Evolutionary conservation across 2,113 vertebrate species (phyloP).

Genomic region (Scomber japonicus): DNA sequence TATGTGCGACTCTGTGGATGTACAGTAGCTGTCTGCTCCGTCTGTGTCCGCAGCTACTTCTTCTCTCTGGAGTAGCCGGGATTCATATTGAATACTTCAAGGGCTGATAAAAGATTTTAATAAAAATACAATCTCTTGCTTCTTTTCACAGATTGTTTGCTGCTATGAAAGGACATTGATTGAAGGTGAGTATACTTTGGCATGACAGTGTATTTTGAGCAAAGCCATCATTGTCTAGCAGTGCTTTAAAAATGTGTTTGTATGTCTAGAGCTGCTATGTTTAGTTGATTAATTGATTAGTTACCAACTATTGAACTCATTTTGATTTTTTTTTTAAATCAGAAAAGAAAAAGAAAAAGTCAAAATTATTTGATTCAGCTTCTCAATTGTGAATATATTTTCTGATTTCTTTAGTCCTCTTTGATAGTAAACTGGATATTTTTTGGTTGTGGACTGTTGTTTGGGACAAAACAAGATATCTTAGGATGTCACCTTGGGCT

Average conservation of each 20-base stretch:
- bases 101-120: neutral
- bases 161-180: constrained; percentile 53
- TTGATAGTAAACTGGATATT: too few species aligned
- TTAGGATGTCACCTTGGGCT: too few species aligned
- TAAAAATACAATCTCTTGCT: neutral
- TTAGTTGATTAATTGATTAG: too few species aligned
- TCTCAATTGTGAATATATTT: too few species aligned
- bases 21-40: constrained; percentile 39
- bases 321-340: too few species aligned
- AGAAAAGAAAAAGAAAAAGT: too few species aligned
- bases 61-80: constrained; percentile 14
- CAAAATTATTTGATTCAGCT: too few species aligned
- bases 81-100: neutral
- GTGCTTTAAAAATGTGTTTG: neutral
- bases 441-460: too few species aligned
- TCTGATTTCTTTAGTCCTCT: too few species aligned
- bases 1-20: constrained; percentile 33
- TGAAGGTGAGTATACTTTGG: constrained; percentile 45
- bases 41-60: constrained; percentile 2
- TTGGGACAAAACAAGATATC: too few species aligned
- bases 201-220: neutral
- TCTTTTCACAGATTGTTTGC: constrained; percentile 46
- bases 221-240: neutral
- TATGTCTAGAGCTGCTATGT: neutral
- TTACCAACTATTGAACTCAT: too few species aligned